A percentile compares a stretch with the other conserved stretches of the same genome.
Conservation (phyloP, 2,888 invertebrate species). For the Yponomeuta cagnagella region DNA sequence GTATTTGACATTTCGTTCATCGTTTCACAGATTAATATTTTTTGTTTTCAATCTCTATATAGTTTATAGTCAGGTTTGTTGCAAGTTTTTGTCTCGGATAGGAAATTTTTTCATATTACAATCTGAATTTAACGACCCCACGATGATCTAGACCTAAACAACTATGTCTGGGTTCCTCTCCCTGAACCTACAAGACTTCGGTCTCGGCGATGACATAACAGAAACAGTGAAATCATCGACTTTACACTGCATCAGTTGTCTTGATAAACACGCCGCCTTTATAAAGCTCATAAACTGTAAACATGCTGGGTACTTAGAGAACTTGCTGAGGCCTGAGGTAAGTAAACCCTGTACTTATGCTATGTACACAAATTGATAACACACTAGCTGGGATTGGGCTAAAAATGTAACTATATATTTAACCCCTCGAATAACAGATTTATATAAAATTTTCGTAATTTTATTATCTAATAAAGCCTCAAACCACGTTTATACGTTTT, state of each 20-base stretch:
- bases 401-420: background rate
- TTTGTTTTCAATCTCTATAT: too few relatives aligned
- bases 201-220: constrained; percentile 26
- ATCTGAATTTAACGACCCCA: too few relatives aligned
- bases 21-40: too few relatives aligned
- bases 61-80: too few relatives aligned
- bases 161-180: constrained; percentile 25
- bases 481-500: too few relatives aligned
- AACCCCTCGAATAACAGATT: too few relatives aligned
- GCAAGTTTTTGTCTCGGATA: too few relatives aligned
- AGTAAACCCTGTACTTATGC: background rate
- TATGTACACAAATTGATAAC: background rate
- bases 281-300: constrained; percentile 26
- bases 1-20: too few relatives aligned
- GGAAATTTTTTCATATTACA: too few relatives aligned
- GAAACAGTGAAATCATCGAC: constrained; percentile 25
- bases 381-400: background rate
- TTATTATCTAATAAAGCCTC: too few relatives aligned
- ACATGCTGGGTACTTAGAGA: constrained; percentile 28
- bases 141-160: too few relatives aligned
- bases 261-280: constrained; percentile 24
- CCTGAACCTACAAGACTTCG: constrained; percentile 27
- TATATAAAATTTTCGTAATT: too few relatives aligned
- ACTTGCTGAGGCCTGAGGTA: constrained; percentile 26
- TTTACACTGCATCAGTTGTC: constrained; percentile 32